phyloP scores from a whole-genome alignment of 2,888 invertebrate species.

The Cheilosia impressa region DNA sequence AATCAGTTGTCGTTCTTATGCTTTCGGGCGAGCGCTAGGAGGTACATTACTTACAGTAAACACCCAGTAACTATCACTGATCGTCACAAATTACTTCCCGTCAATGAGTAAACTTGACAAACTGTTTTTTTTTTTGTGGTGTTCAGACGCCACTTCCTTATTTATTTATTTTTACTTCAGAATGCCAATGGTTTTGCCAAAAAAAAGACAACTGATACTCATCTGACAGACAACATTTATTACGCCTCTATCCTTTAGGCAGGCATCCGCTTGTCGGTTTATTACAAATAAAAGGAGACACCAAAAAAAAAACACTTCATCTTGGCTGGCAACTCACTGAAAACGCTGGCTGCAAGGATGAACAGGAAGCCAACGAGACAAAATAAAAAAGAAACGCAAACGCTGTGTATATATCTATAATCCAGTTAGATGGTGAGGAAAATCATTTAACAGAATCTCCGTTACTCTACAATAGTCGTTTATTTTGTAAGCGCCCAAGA shows the following conservation, averaged over 20 bases:
- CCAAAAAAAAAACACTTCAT: constrained; percentile 42
- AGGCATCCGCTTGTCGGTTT: constrained; percentile 27
- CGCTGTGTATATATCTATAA: constrained; percentile 20
- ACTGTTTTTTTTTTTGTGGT: too few relatives aligned
- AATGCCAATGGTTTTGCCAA: too few relatives aligned
- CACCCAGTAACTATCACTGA: too few relatives aligned
- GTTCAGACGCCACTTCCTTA: too few relatives aligned
- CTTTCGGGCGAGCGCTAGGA: too few relatives aligned
- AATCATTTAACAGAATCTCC: constrained; percentile 57
- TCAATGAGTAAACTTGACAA: neutral
- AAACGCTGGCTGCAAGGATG: neutral
- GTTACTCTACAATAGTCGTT: constrained; percentile 43
- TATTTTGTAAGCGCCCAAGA: constrained; percentile 36
- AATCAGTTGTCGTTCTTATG: too few relatives aligned
- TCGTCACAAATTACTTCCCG: neutral
- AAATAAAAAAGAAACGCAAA: constrained; percentile 24
- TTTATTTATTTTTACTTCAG: too few relatives aligned
- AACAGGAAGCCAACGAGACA: constrained; percentile 33
- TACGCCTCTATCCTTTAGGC: constrained; percentile 16
- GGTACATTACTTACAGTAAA: too few relatives aligned
- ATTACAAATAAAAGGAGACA: neutral
- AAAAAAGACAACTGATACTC: constrained; percentile 21
- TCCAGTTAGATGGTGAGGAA: constrained; percentile 65
- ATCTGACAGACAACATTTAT: constrained; percentile 40
- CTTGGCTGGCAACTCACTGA: constrained; percentile 6